phyloP scores from a whole-genome alignment of 2,888 invertebrate genomes.

The Meandrusa payeni region DNA sequence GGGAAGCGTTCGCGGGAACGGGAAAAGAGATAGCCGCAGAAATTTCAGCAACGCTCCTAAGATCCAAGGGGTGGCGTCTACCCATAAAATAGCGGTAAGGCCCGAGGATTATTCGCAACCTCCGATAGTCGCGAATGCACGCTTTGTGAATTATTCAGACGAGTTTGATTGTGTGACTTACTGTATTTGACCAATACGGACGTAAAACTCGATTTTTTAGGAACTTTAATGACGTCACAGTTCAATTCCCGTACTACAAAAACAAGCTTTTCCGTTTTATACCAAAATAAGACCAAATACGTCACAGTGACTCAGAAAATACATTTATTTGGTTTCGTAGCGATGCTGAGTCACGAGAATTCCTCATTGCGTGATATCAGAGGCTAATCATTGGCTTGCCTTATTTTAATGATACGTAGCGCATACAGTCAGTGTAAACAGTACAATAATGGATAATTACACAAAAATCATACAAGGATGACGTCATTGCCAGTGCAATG shows the following conservation, averaged over 20 bases:
- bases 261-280: conserved; percentile 1
- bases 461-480: background rate
- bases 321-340: background rate
- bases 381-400: conserved; percentile 11
- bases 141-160: too few relatives aligned
- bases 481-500: background rate
- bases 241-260: background rate
- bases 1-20: too few relatives aligned
- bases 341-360: conserved; percentile 11
- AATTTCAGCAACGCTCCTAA: too few relatives aligned
- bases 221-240: conserved; percentile 24
- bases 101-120: too few relatives aligned
- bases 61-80: too few relatives aligned
- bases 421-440: background rate
- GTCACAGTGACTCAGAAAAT: conserved; percentile 17
- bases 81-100: too few relatives aligned
- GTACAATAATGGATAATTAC: conserved; percentile 5
- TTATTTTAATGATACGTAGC: conserved; percentile 12
- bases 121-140: too few relatives aligned
- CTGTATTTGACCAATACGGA: too few relatives aligned
- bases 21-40: too few relatives aligned
- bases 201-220: too few relatives aligned
- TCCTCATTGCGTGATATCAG: conserved; percentile 9
- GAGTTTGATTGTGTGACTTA: too few relatives aligned
- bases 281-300: conserved; percentile 4